phyloP scores from a whole-genome alignment of 2,888 invertebrate species.

The Sabatieria punctata region DNA sequence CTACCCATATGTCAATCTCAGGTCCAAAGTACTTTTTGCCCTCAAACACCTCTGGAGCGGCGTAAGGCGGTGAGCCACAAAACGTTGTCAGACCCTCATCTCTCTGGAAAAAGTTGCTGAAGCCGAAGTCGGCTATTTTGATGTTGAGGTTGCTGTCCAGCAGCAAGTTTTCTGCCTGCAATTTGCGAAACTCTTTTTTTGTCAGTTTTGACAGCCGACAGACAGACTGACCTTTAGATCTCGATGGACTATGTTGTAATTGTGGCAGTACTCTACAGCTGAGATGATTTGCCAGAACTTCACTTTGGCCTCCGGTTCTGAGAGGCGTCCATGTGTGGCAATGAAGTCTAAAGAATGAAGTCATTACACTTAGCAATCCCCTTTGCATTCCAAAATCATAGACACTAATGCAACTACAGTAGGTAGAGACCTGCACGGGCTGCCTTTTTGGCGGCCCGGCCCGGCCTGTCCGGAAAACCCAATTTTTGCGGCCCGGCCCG shows the following conservation, averaged over 20 bases:
- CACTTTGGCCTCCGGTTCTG: slow-evolving; percentile 74
- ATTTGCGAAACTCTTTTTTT: slow-evolving; percentile 15
- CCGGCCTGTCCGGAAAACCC: no score
- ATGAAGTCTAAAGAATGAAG: slow-evolving; percentile 65
- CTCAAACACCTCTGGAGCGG: slow-evolving; percentile 88
- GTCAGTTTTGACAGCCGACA: neutral
- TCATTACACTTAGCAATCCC: no score
- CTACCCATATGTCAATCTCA: slow-evolving; percentile 89
- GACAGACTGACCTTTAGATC: slow-evolving; percentile 56
- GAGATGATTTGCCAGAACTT: slow-evolving; percentile 88
- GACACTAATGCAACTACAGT: no score
- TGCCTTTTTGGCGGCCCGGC: no score
- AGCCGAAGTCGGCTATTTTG: slow-evolving; percentile 84
- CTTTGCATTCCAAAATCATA: no score
- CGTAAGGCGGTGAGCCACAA: slow-evolving; percentile 95
- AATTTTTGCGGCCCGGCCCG: no score
- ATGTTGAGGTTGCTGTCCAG: slow-evolving; percentile 85
- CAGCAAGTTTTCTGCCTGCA: slow-evolving; percentile 78
- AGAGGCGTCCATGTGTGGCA: slow-evolving; percentile 74
- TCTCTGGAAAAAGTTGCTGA: slow-evolving; percentile 79
- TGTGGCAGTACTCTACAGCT: slow-evolving; percentile 86
- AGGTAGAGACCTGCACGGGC: no score
- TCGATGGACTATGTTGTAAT: slow-evolving; percentile 75
- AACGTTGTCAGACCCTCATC: slow-evolving; percentile 77
- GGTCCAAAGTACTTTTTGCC: slow-evolving; percentile 87